These are phyloP conservation scores for Drosophila limbata DNA, from an alignment of 2,888 invertebrate genomes.

Conservation along the genomic window DNA sequence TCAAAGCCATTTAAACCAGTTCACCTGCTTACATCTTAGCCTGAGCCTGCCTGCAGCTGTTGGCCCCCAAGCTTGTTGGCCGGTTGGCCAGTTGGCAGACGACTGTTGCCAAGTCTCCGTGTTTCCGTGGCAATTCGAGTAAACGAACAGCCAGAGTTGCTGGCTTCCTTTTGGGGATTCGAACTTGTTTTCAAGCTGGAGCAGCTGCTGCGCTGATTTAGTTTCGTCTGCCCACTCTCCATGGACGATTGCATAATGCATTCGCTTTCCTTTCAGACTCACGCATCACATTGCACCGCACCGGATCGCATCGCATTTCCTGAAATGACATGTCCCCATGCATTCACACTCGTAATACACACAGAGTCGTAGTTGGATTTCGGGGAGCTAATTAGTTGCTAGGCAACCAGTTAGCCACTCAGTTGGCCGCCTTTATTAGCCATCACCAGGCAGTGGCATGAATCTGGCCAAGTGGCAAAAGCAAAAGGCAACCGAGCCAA, in stretches of 20 bases:
- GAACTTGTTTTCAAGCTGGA: conserved; percentile 42
- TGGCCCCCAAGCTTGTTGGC: conserved; percentile 20
- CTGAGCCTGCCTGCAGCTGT: conserved; percentile 23
- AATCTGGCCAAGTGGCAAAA: conserved; percentile 15
- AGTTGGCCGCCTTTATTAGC: conserved; percentile 47
- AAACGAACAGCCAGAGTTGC: conserved; percentile 34
- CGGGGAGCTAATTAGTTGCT: conserved; percentile 46
- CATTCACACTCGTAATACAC: conserved; percentile 14
- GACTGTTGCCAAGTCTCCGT: conserved; percentile 39
- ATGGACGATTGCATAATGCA: conserved; percentile 58
- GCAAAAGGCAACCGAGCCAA: conserved; percentile 18
- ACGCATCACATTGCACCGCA: conserved; percentile 52
- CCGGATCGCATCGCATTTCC: conserved; percentile 53
- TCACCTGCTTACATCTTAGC: conserved; percentile 39
- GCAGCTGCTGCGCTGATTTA: conserved; percentile 64
- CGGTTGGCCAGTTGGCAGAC: conserved; percentile 5
- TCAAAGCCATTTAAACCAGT: conserved; percentile 68
- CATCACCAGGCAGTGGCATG: conserved; percentile 8
- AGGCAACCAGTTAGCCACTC: conserved; percentile 20
- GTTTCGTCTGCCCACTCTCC: conserved; percentile 59
- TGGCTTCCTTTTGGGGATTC: conserved; percentile 44
- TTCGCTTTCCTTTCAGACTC: conserved; percentile 40
- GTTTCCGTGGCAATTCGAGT: conserved; percentile 69
- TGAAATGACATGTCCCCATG: conserved; percentile 34
- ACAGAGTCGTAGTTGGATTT: conserved; percentile 1